Conservation (phyloP, 2,113 vertebrate genomes). For the Lamprologus ornatipinnis region DNA sequence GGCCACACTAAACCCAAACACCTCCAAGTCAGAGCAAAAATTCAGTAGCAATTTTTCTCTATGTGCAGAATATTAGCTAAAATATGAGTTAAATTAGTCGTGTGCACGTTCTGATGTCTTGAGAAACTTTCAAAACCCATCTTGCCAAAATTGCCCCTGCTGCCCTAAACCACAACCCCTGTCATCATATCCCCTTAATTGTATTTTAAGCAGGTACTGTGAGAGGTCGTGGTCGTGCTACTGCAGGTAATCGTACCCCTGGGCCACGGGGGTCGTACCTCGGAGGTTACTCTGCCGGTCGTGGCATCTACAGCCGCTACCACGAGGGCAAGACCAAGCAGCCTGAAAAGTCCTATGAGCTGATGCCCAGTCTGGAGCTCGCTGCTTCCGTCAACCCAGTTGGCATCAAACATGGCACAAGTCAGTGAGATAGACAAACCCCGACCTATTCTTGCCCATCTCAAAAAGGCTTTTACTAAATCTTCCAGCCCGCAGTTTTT, state of each 20-base stretch:
- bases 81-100: background rate
- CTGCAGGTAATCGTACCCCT: slow-evolving; percentile 87
- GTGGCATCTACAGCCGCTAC: slow-evolving; percentile 99
- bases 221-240: slow-evolving; percentile 93
- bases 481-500: background rate
- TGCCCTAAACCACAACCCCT: slow-evolving; percentile 23
- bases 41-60: background rate
- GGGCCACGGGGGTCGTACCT: slow-evolving; percentile 96
- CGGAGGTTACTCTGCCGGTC: slow-evolving; percentile 96
- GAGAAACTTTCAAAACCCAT: background rate
- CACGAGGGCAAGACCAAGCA: slow-evolving; percentile 97
- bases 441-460: slow-evolving; percentile 33
- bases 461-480: slow-evolving; percentile 35
- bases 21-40: background rate
- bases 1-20: background rate
- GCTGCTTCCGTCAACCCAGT: slow-evolving; percentile 84
- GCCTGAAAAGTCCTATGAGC: slow-evolving; percentile 91
- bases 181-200: slow-evolving; percentile 62
- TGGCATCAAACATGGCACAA: slow-evolving; percentile 94
- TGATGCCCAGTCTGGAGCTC: slow-evolving; percentile 91
- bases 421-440: slow-evolving; percentile 79
- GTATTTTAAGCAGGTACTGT: slow-evolving; percentile 96
- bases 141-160: background rate
- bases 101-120: background rate
- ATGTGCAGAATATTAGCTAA: background rate